Conservation (phyloP, 2,797 vertebrate species). For the Rhinophrynus dorsalis region DNA sequence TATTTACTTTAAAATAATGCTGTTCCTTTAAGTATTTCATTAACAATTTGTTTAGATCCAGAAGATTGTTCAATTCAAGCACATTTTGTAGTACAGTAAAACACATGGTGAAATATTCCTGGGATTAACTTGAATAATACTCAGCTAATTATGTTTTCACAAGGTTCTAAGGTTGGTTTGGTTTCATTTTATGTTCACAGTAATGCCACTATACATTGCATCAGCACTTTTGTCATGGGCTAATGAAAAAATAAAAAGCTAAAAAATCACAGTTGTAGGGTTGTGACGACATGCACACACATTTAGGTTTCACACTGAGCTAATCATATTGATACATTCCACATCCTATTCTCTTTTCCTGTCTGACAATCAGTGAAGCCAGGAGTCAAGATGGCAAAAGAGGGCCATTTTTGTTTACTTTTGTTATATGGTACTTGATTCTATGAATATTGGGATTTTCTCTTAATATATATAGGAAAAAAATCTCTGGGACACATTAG, state of each 20-base stretch:
- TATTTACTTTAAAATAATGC: too few relatives aligned
- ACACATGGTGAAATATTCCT: neutral
- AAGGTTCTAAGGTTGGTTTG: slow-evolving; percentile 5
- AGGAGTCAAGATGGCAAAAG: neutral
- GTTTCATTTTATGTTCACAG: neutral
- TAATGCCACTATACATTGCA: slow-evolving; percentile 1
- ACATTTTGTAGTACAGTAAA: too few relatives aligned
- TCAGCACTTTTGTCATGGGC: slow-evolving; percentile 3
- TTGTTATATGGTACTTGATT: neutral
- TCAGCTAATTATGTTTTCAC: neutral
- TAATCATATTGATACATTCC: neutral
- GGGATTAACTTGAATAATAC: neutral
- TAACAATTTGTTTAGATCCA: too few relatives aligned
- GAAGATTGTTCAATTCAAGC: too few relatives aligned
- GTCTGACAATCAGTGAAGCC: neutral
- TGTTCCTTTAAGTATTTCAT: too few relatives aligned
- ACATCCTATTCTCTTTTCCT: neutral
- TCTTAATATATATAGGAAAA: slow-evolving; percentile 10
- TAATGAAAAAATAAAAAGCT: neutral
- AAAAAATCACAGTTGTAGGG: neutral
- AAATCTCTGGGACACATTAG: neutral
- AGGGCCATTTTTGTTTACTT: neutral
- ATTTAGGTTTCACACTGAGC: neutral
- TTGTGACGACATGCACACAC: neutral
- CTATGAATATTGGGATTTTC: neutral